Base-by-base conservation (phyloP, 2,888 invertebrate genomes). In the Cataglyphis livida region DNA sequence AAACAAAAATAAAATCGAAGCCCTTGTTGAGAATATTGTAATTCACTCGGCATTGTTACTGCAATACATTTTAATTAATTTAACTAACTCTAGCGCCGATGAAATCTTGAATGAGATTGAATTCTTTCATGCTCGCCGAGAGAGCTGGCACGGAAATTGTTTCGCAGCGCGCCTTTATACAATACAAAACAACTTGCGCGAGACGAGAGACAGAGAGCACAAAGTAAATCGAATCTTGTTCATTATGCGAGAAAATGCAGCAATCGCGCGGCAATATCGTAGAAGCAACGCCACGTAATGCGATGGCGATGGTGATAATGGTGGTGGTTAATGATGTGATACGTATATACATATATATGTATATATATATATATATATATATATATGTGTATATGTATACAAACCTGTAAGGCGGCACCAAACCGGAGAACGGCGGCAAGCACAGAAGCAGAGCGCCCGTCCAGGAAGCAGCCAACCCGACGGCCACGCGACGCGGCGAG, bases 381-480 rank as follows among this genome's bases (percentile, higher is more conserved):
- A 48, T 71, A 18, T 35, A 9, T 57, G 15, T 51, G 57, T 35
- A 25, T 18, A 51, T 48, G 2, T 79, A 62, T 71, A 35, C 85
- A 18, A 83, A 92, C 89, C 89, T 92, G 92, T 95, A 96, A 0
- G 96, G 95, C 6, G 97, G 94, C 91, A 96, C 94, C 44, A 94
- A 83, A 15, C 94, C 93, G 91, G 96, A 95, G 84, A 96, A 96
- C 6, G 97, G 96, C 0, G 97, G 97, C 44, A 97, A 94, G 81
- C 97, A 96, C 6, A 97, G 95, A 3, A 96, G 95, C 32, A 96
- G 94, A 28, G 96, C 96, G 10, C 96, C 96, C 18, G 96, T 93
- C 97, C 98, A 98, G 44, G 97, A 96, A 82, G 96, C 95, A 4
- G 95, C 96, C 85, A 97, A 95, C 89, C 97, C 97, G 79, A 96